Conservation (phyloP, 2,888 invertebrate genomes). For the Tachina lurida region DNA sequence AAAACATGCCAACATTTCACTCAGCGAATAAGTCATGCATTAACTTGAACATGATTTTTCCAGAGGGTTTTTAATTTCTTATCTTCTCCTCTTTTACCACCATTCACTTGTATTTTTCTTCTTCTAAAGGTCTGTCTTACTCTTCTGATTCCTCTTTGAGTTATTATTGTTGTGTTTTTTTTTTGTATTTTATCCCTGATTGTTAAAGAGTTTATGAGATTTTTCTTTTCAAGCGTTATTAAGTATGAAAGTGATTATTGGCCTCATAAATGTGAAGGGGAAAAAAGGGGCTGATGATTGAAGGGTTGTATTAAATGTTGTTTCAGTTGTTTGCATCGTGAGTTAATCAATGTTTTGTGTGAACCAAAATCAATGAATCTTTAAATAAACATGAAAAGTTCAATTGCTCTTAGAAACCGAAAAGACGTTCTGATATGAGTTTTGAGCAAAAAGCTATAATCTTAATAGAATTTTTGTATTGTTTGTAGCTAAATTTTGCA, state of each 20-base stretch:
- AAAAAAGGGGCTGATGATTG: constrained; percentile 31
- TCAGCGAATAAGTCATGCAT: constrained; percentile 78
- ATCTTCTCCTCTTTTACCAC: constrained; percentile 9
- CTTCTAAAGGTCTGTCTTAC: constrained; percentile 26
- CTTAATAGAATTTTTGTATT: too few relatives aligned
- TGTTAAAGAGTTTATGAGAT: constrained; percentile 63
- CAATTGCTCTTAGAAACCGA: neutral
- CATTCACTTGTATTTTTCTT: constrained; percentile 18
- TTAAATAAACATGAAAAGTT: constrained; percentile 16
- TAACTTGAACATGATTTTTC: constrained; percentile 75
- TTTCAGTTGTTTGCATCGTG: constrained; percentile 28
- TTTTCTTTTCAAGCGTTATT: constrained; percentile 67
- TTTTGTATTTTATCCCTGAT: constrained; percentile 3
- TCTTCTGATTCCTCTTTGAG: constrained; percentile 39
- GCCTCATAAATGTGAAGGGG: constrained; percentile 52
- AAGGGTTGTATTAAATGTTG: constrained; percentile 44
- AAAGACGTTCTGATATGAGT: neutral
- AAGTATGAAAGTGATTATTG: constrained; percentile 72
- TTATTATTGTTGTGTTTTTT: constrained; percentile 16
- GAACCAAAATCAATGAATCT: constrained; percentile 50
- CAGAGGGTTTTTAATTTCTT: constrained; percentile 65
- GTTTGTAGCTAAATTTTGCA: too few relatives aligned
- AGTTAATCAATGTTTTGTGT: constrained; percentile 52
- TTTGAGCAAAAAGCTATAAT: too few relatives aligned
- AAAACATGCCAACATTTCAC: constrained; percentile 75